phyloP scores from a whole-genome alignment of 2,797 vertebrate species.

The Coluber constrictor region DNA sequence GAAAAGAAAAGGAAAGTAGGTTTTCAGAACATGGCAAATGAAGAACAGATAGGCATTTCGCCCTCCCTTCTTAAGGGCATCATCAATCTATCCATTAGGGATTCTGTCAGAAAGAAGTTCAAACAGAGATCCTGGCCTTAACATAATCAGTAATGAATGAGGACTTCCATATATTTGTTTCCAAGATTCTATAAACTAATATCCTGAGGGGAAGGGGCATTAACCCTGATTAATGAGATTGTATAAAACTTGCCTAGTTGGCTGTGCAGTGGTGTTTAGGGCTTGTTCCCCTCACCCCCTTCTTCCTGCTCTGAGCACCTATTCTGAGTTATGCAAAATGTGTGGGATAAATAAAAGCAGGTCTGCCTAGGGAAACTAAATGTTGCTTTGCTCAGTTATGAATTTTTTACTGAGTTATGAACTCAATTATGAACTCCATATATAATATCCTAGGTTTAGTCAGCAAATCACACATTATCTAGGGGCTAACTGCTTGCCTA shows the following conservation, averaged over 20 bases:
- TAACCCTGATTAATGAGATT: background rate
- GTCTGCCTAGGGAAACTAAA: background rate
- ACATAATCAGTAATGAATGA: background rate
- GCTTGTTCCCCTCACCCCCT: background rate
- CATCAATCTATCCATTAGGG: background rate
- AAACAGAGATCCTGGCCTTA: background rate
- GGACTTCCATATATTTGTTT: background rate
- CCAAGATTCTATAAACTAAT: background rate
- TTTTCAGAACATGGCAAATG: background rate
- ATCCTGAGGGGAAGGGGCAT: background rate
- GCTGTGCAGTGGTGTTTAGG: background rate
- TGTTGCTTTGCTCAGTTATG: background rate
- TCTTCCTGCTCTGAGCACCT: background rate
- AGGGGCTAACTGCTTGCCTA: background rate
- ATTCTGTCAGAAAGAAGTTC: background rate
- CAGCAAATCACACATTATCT: background rate
- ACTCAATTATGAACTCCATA: background rate
- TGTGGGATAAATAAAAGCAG: background rate
- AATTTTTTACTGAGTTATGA: background rate
- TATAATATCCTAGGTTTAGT: background rate
- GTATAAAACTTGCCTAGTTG: background rate
- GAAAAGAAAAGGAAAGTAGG: background rate
- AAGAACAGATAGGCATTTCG: background rate
- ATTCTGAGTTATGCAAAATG: background rate
- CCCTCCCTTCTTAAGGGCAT: background rate